phyloP scores from a whole-genome alignment of 2,797 vertebrate genomes.

The Oreortyx pictus region DNA sequence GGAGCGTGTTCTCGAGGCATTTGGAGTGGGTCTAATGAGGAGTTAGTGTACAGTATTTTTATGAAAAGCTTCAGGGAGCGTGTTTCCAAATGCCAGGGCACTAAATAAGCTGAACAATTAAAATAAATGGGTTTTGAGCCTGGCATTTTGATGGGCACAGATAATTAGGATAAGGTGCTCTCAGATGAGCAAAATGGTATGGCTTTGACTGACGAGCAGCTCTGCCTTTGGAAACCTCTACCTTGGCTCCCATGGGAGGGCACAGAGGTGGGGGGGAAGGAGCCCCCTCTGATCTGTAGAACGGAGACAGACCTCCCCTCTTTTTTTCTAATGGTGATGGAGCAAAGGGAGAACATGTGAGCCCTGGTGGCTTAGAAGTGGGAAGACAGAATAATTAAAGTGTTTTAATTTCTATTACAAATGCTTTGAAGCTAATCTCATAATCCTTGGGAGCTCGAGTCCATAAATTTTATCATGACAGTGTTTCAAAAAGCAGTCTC shows the following conservation, averaged over 20 bases:
- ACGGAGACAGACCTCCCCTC: background rate
- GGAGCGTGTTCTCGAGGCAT: fast-evolving
- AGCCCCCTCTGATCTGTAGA: background rate
- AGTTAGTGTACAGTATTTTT: background rate
- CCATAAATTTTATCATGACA: background rate
- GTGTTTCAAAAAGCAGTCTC: background rate
- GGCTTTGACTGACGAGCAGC: background rate
- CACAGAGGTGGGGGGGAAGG: background rate
- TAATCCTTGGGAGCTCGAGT: background rate
- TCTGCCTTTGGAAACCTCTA: background rate
- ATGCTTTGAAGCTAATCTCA: constrained; percentile 2
- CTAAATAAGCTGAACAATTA: constrained; percentile 1
- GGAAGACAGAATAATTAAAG: background rate
- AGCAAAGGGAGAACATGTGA: background rate
- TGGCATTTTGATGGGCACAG: background rate
- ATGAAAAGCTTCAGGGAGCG: background rate
- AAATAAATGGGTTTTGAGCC: constrained; percentile 11
- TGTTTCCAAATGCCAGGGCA: background rate
- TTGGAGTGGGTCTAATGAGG: background rate
- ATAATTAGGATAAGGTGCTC: background rate
- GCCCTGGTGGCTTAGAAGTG: background rate
- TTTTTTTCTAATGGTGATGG: background rate
- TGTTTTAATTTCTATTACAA: background rate
- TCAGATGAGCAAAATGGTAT: background rate
- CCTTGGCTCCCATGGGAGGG: background rate